phyloP scores from a whole-genome alignment of 2,888 invertebrate genomes.

The Petrolisthes cinctipes region DNA sequence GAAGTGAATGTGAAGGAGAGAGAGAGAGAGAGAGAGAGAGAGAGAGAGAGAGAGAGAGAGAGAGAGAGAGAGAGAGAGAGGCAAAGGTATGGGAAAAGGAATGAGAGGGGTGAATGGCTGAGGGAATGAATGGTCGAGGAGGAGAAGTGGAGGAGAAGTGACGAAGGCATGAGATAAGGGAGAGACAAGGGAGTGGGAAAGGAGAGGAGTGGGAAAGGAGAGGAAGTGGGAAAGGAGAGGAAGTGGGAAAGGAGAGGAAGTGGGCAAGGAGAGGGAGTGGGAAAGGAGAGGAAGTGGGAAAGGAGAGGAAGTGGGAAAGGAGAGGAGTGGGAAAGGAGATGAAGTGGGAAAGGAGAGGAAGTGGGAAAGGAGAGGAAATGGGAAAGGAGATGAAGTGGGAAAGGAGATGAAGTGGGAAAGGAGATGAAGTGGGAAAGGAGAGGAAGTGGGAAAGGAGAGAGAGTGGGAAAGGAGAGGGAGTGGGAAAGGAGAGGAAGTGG shows the following conservation, averaged over 20 bases:
- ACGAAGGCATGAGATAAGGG: background rate
- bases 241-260: background rate
- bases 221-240: background rate
- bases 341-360: background rate
- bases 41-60: background rate
- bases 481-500: background rate
- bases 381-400: background rate
- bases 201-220: background rate
- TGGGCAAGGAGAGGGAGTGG: background rate
- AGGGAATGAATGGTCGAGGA: background rate
- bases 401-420: too few species aligned
- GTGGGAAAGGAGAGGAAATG: background rate
- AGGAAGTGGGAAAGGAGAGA: background rate
- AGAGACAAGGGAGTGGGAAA: background rate
- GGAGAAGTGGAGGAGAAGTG: background rate
- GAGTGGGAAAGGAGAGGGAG: background rate
- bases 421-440: constrained; percentile 1
- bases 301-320: background rate
- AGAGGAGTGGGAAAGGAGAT: background rate
- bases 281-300: background rate
- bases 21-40: background rate
- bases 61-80: background rate
- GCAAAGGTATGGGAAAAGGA: background rate
- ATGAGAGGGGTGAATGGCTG: background rate
- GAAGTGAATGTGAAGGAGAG: background rate